Conservation (phyloP, 2,113 vertebrate species). For the Brevimyrus niger region DNA sequence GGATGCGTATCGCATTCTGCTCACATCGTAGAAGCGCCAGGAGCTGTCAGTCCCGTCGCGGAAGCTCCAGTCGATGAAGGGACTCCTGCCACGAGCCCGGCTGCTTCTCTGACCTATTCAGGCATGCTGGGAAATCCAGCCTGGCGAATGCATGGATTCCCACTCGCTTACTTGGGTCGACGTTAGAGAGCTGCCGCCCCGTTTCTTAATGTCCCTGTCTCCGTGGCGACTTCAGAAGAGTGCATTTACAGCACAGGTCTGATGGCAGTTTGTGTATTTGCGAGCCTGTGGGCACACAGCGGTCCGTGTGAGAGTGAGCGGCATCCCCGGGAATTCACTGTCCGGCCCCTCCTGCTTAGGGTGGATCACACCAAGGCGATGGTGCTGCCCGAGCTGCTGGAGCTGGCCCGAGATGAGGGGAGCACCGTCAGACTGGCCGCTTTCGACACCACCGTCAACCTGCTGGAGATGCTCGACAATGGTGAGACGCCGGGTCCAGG, state of each 20-base stretch:
- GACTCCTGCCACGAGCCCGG: not conserved
- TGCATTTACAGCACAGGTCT: not conserved
- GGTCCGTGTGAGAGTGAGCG: not conserved
- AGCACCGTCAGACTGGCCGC: conserved; percentile 80
- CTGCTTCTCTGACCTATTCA: conserved; percentile 3
- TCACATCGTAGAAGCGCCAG: conserved; percentile 1
- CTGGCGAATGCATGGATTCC: not conserved
- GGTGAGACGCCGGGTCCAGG: conserved; percentile 53
- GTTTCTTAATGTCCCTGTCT: not conserved
- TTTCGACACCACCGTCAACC: conserved; percentile 82
- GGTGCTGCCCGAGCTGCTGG: conserved; percentile 82
- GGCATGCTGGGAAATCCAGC: not conserved
- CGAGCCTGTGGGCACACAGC: not conserved
- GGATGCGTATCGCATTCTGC: conserved; percentile 5
- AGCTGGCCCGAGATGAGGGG: conserved; percentile 77
- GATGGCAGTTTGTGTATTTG: not conserved
- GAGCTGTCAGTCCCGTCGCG: not conserved
- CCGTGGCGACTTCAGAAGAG: not conserved
- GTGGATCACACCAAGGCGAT: conserved; percentile 75
- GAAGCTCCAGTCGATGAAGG: conserved; percentile 1
- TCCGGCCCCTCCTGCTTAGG: conserved; percentile 49
- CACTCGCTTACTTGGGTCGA: not conserved
- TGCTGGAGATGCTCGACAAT: conserved; percentile 78
- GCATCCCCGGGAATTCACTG: not conserved
- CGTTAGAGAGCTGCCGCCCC: not conserved